A percentile compares a stretch with the other conserved stretches of the same genome.
phyloP scores from a whole-genome alignment of 2,888 invertebrate genomes.

The Exocentrus adspersus region DNA sequence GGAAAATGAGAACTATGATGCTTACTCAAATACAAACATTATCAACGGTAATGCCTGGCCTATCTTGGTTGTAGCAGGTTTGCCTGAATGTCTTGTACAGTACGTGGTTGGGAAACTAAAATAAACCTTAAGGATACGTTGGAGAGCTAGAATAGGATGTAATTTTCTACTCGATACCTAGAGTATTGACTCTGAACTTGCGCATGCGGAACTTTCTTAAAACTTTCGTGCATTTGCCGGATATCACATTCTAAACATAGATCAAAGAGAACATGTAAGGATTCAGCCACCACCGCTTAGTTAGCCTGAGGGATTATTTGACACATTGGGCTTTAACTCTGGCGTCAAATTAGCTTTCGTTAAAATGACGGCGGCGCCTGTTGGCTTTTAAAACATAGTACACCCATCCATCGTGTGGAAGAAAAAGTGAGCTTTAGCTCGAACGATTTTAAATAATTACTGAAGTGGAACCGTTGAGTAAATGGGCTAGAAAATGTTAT shows the following conservation, averaged over 20 bases:
- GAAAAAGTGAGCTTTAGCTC: slow-evolving; percentile 27
- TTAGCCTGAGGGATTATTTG: slow-evolving; percentile 32
- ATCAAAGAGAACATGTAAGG: slow-evolving; percentile 29
- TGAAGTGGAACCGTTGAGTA: slow-evolving; percentile 3
- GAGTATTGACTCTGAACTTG: slow-evolving; percentile 38
- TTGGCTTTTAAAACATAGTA: slow-evolving; percentile 36
- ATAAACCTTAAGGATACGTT: slow-evolving; percentile 40
- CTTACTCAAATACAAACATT: no score
- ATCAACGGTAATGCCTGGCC: no score
- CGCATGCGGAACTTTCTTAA: slow-evolving; percentile 43
- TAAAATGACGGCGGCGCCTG: slow-evolving; percentile 30
- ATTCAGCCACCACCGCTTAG: neutral
- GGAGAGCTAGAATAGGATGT: slow-evolving; percentile 27
- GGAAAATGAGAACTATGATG: no score
- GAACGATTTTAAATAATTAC: slow-evolving; percentile 19
- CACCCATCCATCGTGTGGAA: slow-evolving; percentile 35
- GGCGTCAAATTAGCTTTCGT: slow-evolving; percentile 38
- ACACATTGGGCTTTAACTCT: slow-evolving; percentile 32
- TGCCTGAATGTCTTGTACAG: no score
- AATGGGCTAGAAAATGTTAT: slow-evolving; percentile 7
- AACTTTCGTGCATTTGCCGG: slow-evolving; percentile 33
- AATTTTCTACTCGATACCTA: slow-evolving; percentile 37
- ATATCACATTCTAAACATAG: slow-evolving; percentile 36
- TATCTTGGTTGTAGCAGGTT: no score
- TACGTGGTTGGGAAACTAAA: slow-evolving; percentile 36